Evolutionary conservation across 2,797 vertebrate genomes (phyloP), one percentile per base, ranked within the genome.

Genomic region (Diglossa cyanea): DNA sequence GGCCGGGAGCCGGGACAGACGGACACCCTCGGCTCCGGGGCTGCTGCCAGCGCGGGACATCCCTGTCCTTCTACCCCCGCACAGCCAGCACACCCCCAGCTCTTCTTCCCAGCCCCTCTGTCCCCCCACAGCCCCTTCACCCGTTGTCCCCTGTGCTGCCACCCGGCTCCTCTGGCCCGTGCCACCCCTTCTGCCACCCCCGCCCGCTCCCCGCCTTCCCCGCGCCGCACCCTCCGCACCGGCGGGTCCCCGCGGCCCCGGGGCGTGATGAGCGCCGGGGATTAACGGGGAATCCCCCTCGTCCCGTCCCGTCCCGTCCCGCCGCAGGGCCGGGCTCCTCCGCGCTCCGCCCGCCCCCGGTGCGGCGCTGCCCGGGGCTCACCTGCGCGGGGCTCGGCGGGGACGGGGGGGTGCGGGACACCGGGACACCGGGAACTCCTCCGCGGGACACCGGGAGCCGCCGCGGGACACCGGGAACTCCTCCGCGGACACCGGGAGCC

Each of bases 381-480:
- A 89, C 93, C 73, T 84, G 75, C 15, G 33, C 14, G 79, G 90
- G 61, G 80, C 81, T 74, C 88, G 31, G 71, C 21, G 91, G 77
- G 67, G 48, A 70, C 61, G 35, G 14, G 24, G 24, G 24, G 8
- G 25, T 17, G 35, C 28, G 42, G 58, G 58, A 44, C 47, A 75
- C 25, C 70, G 70, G 53, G n/a, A 57, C 45, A 48, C 47, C 71
- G 70, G 54, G 26, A 47, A 4, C 21, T 25, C 55, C 54, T 3
- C 37, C 35, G 35, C 35, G 35, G 35, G 35, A 35, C 35, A 35
- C 35, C 35, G 35, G 84, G 17, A 61, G 25, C 54, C 54, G 5
- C 31, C 24, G 31, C 24, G 70, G 54, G 54, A 74, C 73, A 76
- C 42, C 54, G 71, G 54, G 26, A 58, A 4, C 33, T 24, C 54